These are phyloP conservation scores for Lasioglossum calceatum DNA, from an alignment of 2,888 invertebrate species.

Conservation along the genomic window DNA sequence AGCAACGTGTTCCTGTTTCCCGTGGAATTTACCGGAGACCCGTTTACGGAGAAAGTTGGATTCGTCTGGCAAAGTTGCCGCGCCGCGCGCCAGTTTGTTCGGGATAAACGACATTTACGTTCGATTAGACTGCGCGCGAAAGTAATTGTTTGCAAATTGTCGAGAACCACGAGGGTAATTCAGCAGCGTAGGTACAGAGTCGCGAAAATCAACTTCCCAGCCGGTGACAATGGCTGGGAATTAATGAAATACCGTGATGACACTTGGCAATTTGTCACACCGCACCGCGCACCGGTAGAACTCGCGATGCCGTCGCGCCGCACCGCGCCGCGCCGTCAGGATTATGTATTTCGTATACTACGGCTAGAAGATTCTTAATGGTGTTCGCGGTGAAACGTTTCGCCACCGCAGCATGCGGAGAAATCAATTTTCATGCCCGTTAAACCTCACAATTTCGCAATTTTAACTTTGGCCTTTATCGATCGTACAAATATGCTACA, in stretches of 20 bases:
- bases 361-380: not conserved
- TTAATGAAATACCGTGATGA: not conserved
- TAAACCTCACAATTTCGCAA: not conserved
- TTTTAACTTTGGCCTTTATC: not conserved
- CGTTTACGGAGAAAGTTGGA: constrained; percentile 24
- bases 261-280: not conserved
- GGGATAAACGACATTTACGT: constrained; percentile 32
- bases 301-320: not conserved
- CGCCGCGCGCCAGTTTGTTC: not conserved
- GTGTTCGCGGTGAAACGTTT: not conserved
- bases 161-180: not conserved
- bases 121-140: constrained; percentile 7
- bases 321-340: not conserved
- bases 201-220: constrained; percentile 3
- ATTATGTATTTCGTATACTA: not conserved
- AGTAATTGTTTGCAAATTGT: constrained; percentile 10
- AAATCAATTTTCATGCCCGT: not conserved
- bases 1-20: not conserved
- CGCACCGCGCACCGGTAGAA: not conserved
- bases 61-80: not conserved
- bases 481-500: too few species aligned
- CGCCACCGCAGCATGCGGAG: not conserved
- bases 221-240: not conserved
- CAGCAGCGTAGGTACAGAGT: not conserved
- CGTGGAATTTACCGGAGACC: not conserved